These are phyloP conservation scores for Chloroceryle amazona DNA, from an alignment of 2,797 vertebrate species.

Conservation along the genomic window DNA sequence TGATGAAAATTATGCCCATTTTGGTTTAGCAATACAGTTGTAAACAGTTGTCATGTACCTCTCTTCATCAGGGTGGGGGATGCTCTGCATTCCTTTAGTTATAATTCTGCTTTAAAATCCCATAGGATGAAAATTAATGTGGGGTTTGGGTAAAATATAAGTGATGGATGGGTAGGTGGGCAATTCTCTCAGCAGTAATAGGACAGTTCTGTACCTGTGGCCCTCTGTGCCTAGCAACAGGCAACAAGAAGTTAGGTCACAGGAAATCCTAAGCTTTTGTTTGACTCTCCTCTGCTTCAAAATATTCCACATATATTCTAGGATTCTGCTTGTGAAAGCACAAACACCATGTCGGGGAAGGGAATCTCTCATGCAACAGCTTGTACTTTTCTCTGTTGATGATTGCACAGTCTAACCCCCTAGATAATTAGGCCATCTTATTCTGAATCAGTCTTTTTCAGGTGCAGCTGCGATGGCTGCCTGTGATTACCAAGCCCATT, in stretches of 20 bases:
- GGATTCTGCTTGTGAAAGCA: constrained; percentile 2
- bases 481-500: constrained; percentile 20
- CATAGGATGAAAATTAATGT: background rate
- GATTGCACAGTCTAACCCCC: background rate
- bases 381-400: constrained; percentile 15
- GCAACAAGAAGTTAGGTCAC: background rate
- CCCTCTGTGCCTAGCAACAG: background rate
- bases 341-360: background rate
- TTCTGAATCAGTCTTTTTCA: constrained; percentile 42
- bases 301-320: background rate
- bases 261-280: background rate
- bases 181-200: background rate
- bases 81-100: background rate
- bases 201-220: background rate
- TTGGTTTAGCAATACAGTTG: background rate
- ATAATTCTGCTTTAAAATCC: background rate
- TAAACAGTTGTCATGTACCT: background rate
- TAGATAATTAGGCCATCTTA: constrained; percentile 24
- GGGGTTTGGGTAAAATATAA: background rate
- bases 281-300: background rate
- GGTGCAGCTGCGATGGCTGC: constrained; percentile 35
- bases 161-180: background rate
- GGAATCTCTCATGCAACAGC: background rate
- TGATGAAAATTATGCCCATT: background rate
- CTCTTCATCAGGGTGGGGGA: background rate